Evolutionary conservation across 2,888 invertebrate species (phyloP), one percentile per base, ranked within the genome.

Genomic region (Macaria liturata): DNA sequence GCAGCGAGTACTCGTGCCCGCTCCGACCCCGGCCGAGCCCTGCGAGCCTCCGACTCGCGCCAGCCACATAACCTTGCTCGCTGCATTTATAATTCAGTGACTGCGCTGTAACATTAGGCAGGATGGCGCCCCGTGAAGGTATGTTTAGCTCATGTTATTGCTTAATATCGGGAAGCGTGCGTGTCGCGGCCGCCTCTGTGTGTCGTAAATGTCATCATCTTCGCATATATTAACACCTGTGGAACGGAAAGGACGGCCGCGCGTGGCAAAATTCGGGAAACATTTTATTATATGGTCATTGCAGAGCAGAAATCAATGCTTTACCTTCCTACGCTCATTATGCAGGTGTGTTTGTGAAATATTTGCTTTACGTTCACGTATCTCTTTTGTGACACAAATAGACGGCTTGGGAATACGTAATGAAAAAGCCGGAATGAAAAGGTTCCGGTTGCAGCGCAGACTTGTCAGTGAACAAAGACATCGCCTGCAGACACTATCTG

Each of bases 21-120:
- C 20, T 20, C 20, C 20, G 20, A 20, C 20, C 2, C 20, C 20
- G 20, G 20, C 39, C 46, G 42, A 43, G 34, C 31, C 39, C 50
- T 50, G 49, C 52, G 60, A 62, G 58, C 58, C 58, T 66, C 60
- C 62, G 60, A 53, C 59, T 47, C 48, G 51, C 51, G 52, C 45
- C 9, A n/a, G 48, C n/a, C 32, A 34, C 68, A 78, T 84, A 89
- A 87, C 87, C 86, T 88, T 84, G 86, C 70, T 65, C 72, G 77
- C 73, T 84, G 84, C 88, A 90, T 91, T 78, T 84, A 89, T 90
- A 86, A 91, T 91, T 90, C 90, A 91, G 88, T 84, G 81, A 75
- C 82, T 83, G 81, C 83, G 86, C 81, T 84, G 67, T 66, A 74
- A 80, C 75, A 82, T 77, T 79, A 78, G 83, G 77, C 85, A 89